Base-by-base conservation (phyloP, 2,888 invertebrate genomes). In the Acheta domesticus region DNA sequence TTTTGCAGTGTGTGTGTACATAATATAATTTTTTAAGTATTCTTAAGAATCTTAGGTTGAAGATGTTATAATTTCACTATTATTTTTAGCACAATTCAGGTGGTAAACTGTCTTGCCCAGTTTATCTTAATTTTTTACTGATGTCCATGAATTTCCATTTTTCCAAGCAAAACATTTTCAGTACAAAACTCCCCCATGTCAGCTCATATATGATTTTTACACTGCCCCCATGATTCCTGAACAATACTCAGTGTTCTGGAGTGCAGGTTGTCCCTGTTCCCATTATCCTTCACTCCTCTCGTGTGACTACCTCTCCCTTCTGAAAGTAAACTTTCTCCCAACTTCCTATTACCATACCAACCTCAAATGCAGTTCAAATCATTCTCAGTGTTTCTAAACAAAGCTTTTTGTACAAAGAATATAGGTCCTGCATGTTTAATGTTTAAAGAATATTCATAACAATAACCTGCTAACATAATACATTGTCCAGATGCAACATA, bases 151-250 rank as follows among this genome's bases (percentile, higher is more conserved):
- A 36, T 36, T 36, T 36, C 36, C 36, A 36, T 36, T 36, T 36
- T 36, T 36, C 36, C 36, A 36, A 36, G 36, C 36, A 36, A 36
- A 36, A 36, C 36, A 36, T 36, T 36, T 36, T 36, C 62, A 62
- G n/a, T n/a, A 62, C n/a, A 62, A 62, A 62, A 62, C 62, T 19
- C 11, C n/a, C n/a, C n/a, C n/a, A 8, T 62, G n/a, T 19, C 62
- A 62, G 62, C n/a, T 62, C 62, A 62, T 62, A n/a, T 62, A 62
- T 62, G 14, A n/a, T 14, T 62, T 62, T n/a, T 62, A 62, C 62
- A 62, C 62, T 62, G 62, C 62, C 62, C 36, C 62, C n/a, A n/a
- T 62, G n/a, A 62, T 62, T 62, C 62, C 62, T 62, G 62, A 62
- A 62, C 16, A 62, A 62, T 62, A 62, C 62, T 62, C 62, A 62